Evolutionary conservation across 2,113 vertebrate genomes (phyloP).

Genomic region (mouse (Mus musculus)): DNA sequence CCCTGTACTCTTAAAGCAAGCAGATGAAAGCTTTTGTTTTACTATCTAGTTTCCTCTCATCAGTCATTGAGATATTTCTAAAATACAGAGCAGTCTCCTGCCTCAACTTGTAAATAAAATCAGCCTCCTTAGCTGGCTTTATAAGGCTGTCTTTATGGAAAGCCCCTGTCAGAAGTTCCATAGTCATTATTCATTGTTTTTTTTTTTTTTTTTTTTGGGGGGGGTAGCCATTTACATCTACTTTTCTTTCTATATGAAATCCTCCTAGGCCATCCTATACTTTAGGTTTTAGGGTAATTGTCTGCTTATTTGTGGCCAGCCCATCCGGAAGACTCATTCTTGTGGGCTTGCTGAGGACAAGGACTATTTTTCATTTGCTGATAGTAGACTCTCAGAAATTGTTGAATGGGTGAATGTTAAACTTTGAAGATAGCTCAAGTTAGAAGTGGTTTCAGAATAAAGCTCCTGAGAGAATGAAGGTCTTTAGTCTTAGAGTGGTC

Average conservation of each 20-base stretch:
- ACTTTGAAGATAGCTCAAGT: neutral
- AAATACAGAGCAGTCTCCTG: neutral
- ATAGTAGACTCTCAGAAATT: neutral
- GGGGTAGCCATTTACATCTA: neutral
- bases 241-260: neutral
- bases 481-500: neutral
- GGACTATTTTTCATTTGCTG: conserved; percentile 3
- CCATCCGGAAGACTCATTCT: neutral
- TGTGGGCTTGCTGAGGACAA: neutral
- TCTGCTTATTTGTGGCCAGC: neutral
- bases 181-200: neutral
- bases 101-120: conserved; percentile 37
- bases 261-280: neutral
- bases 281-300: conserved; percentile 40
- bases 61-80: conserved; percentile 9
- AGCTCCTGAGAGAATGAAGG: conserved; percentile 4
- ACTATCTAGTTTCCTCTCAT: neutral
- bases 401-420: conserved; percentile 29
- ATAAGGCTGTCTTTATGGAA: neutral
- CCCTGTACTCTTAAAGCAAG: conserved; percentile 32
- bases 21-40: conserved; percentile 20
- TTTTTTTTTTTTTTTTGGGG: neutral
- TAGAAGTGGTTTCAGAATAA: conserved; percentile 17
- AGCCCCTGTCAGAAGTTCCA: neutral
- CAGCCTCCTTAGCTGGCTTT: neutral